Conservation (phyloP, 2,888 invertebrate species). For the Cheiracanthium punctorium region DNA sequence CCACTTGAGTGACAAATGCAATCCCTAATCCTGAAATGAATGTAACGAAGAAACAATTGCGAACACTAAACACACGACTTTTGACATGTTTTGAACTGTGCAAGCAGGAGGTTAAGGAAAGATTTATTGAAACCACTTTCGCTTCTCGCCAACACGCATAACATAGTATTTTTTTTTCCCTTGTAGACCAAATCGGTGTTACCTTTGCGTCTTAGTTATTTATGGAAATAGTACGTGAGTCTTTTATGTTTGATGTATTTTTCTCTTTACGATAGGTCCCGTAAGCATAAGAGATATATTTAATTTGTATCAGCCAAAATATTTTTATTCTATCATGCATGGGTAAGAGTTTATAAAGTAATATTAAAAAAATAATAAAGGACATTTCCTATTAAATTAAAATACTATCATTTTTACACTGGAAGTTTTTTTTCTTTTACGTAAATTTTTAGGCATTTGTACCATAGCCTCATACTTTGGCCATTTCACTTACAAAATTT, state of each 20-base stretch:
- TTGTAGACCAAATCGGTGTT: neutral
- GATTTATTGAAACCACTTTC: constrained; percentile 47
- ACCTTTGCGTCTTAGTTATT: constrained; percentile 1
- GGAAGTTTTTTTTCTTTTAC: too few relatives aligned
- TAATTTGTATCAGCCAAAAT: too few relatives aligned
- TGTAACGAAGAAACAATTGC: constrained; percentile 19
- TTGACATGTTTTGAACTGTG: constrained; percentile 35
- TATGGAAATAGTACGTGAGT: constrained; percentile 24
- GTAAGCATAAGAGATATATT: too few relatives aligned
- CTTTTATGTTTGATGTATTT: neutral
- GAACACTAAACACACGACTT: constrained; percentile 17
- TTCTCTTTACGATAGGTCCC: neutral
- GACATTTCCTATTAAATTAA: too few relatives aligned
- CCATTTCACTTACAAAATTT: too few relatives aligned
- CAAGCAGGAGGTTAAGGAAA: constrained; percentile 25
- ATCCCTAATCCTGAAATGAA: constrained; percentile 5
- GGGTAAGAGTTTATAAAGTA: too few relatives aligned
- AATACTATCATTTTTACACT: too few relatives aligned
- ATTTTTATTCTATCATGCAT: too few relatives aligned
- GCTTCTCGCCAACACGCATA: neutral
- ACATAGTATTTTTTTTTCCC: neutral
- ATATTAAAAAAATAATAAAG: too few relatives aligned
- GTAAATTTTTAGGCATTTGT: too few relatives aligned
- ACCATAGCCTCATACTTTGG: too few relatives aligned
- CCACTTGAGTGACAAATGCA: constrained; percentile 32